Percentiles rank a stretch among this genome's conserved stretches.
phyloP scores from a whole-genome alignment of 2,113 vertebrate species.

The Lichenostomus cassidix region DNA sequence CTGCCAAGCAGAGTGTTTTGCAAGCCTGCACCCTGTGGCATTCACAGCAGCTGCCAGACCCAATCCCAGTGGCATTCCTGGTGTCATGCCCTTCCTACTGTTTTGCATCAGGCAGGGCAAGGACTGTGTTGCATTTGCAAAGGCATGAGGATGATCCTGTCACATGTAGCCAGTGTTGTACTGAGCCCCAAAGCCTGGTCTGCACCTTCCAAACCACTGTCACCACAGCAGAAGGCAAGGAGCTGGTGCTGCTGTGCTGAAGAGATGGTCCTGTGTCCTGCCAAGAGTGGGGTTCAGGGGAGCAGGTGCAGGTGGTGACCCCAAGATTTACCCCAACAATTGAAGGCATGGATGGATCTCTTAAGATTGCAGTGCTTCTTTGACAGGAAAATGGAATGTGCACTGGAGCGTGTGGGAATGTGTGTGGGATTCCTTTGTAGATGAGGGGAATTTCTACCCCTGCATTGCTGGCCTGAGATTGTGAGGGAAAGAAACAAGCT shows the following conservation, averaged over 20 bases:
- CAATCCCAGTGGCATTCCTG: background rate
- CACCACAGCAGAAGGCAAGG: background rate
- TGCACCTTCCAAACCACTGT: rapidly evolving
- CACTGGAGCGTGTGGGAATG: too few relatives aligned
- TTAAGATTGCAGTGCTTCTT: background rate
- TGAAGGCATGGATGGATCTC: background rate
- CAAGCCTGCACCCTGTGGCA: too few relatives aligned
- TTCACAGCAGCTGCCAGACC: background rate
- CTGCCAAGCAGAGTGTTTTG: background rate
- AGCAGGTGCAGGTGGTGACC: background rate
- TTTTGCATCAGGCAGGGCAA: background rate
- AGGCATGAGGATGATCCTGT: rapidly evolving
- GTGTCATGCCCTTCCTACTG: background rate
- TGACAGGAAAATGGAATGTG: background rate
- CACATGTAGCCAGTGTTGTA: background rate
- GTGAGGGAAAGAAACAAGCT: background rate
- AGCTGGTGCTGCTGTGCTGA: background rate
- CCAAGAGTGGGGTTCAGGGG: background rate
- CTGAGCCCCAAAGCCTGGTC: background rate
- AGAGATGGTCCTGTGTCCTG: background rate
- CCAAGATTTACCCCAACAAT: background rate
- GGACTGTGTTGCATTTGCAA: background rate
- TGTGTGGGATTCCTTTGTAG: background rate
- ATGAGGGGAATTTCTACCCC: background rate
- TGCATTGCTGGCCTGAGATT: background rate